A percentile compares a stretch with the other conserved stretches of the same genome.
These are phyloP conservation scores for Aphaenogaster ashmeadi DNA, from an alignment of 1,140 invertebrate genomes.

Conservation along the genomic window DNA sequence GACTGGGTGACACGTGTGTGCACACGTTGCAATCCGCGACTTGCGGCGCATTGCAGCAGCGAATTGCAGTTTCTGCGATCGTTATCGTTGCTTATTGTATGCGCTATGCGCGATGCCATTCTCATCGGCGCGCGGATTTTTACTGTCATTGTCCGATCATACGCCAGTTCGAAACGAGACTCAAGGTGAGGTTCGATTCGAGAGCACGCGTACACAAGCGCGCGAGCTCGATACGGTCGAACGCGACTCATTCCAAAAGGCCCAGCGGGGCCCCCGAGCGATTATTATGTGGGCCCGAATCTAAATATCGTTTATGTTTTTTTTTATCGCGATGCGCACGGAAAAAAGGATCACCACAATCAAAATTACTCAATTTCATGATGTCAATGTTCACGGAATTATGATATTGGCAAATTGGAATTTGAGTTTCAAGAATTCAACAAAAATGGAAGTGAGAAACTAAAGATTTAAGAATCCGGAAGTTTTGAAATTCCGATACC, in stretches of 20 bases:
- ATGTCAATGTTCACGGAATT: not conserved
- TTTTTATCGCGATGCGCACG: not conserved
- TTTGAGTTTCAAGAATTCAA: not conserved
- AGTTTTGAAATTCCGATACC: not conserved
- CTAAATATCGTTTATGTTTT: constrained; percentile 14
- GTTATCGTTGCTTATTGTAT: constrained; percentile 38
- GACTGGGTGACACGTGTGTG: constrained; percentile 30
- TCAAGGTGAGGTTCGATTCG: constrained; percentile 62
- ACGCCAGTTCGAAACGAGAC: constrained; percentile 9
- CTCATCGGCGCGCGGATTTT: constrained; percentile 37
- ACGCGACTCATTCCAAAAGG: constrained; percentile 44
- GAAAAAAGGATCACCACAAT: not conserved
- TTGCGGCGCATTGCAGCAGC: constrained; percentile 10
- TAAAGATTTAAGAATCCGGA: constrained; percentile 29
- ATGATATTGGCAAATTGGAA: not conserved
- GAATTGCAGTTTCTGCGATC: constrained; percentile 41
- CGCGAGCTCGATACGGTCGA: constrained; percentile 38
- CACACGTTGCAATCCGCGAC: constrained; percentile 27
- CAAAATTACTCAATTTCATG: not conserved
- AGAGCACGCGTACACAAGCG: not conserved
- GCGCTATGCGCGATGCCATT: constrained; percentile 29
- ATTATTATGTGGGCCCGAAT: constrained; percentile 45
- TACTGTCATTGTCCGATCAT: constrained; percentile 13
- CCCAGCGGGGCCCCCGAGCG: constrained; percentile 23
- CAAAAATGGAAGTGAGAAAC: not conserved